Evolutionary conservation across 2,888 invertebrate genomes (phyloP).

Genomic region (Yponomeuta sedellus): DNA sequence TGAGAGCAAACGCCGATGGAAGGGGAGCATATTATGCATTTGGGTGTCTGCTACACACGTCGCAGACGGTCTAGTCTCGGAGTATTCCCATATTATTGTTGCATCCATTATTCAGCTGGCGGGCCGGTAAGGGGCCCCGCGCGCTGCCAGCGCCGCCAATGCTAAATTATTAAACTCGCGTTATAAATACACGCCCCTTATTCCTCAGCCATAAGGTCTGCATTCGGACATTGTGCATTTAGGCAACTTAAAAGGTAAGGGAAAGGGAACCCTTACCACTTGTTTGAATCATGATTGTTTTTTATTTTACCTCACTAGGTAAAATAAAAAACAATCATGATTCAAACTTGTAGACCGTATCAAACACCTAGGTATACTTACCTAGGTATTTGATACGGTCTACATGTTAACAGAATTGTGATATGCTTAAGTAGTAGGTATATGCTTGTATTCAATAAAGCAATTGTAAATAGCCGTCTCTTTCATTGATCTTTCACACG

Average conservation of each 20-base stretch:
- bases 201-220: conserved; percentile 12
- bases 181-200: conserved; percentile 47
- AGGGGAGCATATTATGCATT: conserved; percentile 14
- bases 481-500: neutral
- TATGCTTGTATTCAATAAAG: neutral
- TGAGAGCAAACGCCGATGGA: conserved; percentile 7
- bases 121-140: conserved; percentile 48
- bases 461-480: neutral
- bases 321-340: too few species aligned
- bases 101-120: conserved; percentile 66
- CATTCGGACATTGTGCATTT: conserved; percentile 1
- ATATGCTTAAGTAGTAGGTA: too few species aligned
- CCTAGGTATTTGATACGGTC: too few species aligned
- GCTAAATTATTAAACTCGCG: conserved; percentile 72
- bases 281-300: conserved; percentile 2
- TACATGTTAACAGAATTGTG: too few species aligned
- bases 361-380: too few species aligned
- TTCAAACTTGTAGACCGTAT: too few species aligned
- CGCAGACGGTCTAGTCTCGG: conserved; percentile 42
- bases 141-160: conserved; percentile 38
- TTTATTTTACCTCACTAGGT: neutral
- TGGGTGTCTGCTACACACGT: conserved; percentile 41
- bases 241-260: conserved; percentile 9
- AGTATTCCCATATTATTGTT: conserved; percentile 61
- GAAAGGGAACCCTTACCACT: neutral